A percentile compares a stretch with the other conserved stretches of the same genome.
phyloP scores from a whole-genome alignment of 1,140 invertebrate species.

The Diplogasteroides magnus region DNA sequence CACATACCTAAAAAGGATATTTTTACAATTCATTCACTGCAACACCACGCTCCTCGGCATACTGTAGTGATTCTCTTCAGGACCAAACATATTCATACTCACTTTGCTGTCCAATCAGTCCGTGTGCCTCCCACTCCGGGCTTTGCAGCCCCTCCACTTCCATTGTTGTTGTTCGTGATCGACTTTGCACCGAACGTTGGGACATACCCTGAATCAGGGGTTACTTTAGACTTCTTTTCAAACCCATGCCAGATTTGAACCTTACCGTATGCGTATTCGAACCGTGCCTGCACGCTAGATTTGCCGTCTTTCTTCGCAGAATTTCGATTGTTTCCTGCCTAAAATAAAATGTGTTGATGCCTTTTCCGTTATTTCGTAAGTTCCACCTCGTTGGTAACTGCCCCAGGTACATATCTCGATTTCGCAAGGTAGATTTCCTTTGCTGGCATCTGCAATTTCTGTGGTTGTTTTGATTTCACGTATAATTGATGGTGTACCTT shows the following conservation, averaged over 20 bases:
- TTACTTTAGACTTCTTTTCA: too few species aligned
- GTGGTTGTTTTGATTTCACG: background rate
- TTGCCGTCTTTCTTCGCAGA: constrained; percentile 29
- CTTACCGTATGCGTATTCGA: constrained; percentile 55
- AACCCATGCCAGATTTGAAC: too few species aligned
- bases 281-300: constrained; percentile 50
- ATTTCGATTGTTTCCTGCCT: constrained; percentile 13
- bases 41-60: too few species aligned
- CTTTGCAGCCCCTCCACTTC: too few species aligned
- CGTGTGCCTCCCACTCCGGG: too few species aligned
- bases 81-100: too few species aligned
- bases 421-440: constrained; percentile 71
- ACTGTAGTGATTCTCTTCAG: too few species aligned
- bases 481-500: too few species aligned
- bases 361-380: constrained; percentile 17
- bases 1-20: too few species aligned
- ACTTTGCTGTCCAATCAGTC: too few species aligned
- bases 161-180: constrained; percentile 10
- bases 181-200: constrained; percentile 25
- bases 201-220: constrained; percentile 22
- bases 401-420: constrained; percentile 68
- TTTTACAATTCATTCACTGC: too few species aligned
- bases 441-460: constrained; percentile 56
- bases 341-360: background rate
- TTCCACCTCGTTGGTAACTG: constrained; percentile 29